Percentiles rank a stretch among this genome's conserved stretches.
phyloP scores from a whole-genome alignment of 2,113 vertebrate species.

The Trichechus manatus region DNA sequence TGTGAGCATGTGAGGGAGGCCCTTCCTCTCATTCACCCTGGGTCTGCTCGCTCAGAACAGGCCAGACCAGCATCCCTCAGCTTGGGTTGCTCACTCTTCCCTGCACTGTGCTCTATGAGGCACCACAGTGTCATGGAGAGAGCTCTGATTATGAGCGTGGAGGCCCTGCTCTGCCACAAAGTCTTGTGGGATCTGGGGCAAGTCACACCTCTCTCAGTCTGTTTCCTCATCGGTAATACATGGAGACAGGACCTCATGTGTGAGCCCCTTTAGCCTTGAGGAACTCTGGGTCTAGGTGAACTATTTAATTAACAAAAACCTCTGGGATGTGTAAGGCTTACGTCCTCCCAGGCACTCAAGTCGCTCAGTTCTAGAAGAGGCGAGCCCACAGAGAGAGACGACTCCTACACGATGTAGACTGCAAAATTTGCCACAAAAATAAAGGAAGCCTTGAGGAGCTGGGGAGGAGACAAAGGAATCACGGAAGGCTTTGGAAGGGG shows the following conservation, averaged over 20 bases:
- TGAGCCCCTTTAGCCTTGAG: background rate
- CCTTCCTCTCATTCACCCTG: background rate
- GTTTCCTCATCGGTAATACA: background rate
- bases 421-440: background rate
- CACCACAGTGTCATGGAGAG: accelerated
- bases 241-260: background rate
- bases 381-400: background rate
- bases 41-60: background rate
- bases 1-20: background rate
- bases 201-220: background rate
- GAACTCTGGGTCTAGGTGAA: background rate
- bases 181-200: too few species aligned
- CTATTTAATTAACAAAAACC: background rate
- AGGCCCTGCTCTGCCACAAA: background rate
- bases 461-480: background rate
- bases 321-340: background rate
- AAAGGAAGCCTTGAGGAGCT: background rate
- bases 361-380: background rate
- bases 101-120: background rate
- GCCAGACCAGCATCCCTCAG: background rate
- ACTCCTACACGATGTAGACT: background rate
- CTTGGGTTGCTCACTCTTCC: background rate
- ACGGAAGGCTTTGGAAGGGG: background rate
- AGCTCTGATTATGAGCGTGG: background rate
- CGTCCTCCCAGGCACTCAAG: background rate